These are phyloP conservation scores for Epinotia brunnichana DNA, from an alignment of 2,888 invertebrate genomes.

Conservation along the genomic window DNA sequence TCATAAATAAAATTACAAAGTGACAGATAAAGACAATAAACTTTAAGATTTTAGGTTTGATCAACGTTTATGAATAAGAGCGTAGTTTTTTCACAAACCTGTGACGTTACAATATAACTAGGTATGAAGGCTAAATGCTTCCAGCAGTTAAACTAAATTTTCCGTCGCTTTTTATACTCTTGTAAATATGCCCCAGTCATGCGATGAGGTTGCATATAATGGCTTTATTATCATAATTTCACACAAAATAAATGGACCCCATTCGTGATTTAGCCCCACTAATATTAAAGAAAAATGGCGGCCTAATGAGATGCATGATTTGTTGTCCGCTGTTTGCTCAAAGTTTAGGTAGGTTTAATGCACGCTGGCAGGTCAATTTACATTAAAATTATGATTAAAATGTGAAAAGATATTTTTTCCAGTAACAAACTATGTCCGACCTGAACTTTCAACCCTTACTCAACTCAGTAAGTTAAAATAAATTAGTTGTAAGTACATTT, in stretches of 20 bases:
- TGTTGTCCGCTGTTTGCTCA: constrained; percentile 43
- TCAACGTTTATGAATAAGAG: no score
- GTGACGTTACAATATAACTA: constrained; percentile 27
- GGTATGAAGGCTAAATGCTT: constrained; percentile 34
- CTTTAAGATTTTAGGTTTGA: no score
- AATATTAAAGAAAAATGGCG: constrained; percentile 57
- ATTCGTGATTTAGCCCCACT: constrained; percentile 65
- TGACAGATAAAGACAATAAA: no score
- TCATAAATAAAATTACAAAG: no score
- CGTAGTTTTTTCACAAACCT: neutral
- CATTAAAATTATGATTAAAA: constrained; percentile 50
- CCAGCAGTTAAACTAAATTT: constrained; percentile 15
- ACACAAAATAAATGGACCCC: constrained; percentile 63
- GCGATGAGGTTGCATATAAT: constrained; percentile 72
- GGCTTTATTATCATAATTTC: constrained; percentile 69
- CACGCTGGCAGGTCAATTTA: constrained; percentile 25
- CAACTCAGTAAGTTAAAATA: no score
- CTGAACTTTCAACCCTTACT: no score
- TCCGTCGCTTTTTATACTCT: constrained; percentile 53
- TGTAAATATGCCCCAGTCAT: constrained; percentile 67
- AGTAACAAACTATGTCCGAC: no score
- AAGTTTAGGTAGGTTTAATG: constrained; percentile 21
- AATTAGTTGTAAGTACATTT: no score
- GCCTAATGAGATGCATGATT: constrained; percentile 54
- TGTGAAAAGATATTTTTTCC: constrained; percentile 20